Conservation (phyloP, 2,888 invertebrate species). For the Eristalinus aeneus region DNA sequence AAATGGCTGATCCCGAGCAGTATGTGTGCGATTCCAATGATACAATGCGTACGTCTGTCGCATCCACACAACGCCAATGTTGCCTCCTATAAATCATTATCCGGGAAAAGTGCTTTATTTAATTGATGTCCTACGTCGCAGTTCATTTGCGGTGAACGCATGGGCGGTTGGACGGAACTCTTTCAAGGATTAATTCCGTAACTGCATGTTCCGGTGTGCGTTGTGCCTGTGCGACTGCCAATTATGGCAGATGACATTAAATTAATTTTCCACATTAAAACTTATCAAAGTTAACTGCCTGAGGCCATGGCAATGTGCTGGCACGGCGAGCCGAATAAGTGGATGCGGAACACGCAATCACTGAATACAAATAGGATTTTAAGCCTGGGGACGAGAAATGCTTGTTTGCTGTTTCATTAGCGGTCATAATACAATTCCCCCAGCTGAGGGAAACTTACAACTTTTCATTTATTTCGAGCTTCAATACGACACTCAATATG, state of each 20-base stretch:
- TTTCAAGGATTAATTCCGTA: conserved; percentile 56
- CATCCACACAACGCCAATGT: background rate
- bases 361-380: conserved; percentile 66
- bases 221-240: conserved; percentile 6
- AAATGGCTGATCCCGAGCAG: background rate
- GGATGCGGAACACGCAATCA: conserved; percentile 46
- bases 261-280: conserved; percentile 67
- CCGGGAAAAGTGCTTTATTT: conserved; percentile 53
- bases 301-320: background rate
- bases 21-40: background rate
- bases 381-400: conserved; percentile 12
- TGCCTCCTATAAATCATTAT: conserved; percentile 60
- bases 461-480: conserved; percentile 14
- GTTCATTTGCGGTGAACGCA: conserved; percentile 50
- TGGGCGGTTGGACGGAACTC: conserved; percentile 6
- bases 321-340: conserved; percentile 6
- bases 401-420: conserved; percentile 41
- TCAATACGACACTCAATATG: background rate
- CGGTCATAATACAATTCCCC: conserved; percentile 22
- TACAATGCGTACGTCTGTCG: background rate
- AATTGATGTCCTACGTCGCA: conserved; percentile 63
- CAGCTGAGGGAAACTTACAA: background rate
- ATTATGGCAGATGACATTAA: conserved; percentile 65
- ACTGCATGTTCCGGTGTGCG: conserved; percentile 24
- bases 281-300: conserved; percentile 62